Conservation (phyloP, 2,797 vertebrate species). For the Pogonophryne albipinna region DNA sequence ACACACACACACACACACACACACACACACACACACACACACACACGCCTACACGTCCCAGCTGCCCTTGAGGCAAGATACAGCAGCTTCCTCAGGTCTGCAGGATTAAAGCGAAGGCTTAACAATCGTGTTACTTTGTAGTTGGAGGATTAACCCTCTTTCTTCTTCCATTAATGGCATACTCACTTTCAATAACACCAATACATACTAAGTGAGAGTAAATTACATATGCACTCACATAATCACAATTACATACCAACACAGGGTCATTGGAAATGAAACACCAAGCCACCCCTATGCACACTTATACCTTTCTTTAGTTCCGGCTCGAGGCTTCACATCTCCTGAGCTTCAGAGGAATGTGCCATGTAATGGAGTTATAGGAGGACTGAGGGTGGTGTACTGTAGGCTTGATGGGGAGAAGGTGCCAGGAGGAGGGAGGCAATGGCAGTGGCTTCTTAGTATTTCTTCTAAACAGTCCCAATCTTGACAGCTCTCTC, state of each 20-base stretch:
- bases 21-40: too few relatives aligned
- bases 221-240: conserved; percentile 20
- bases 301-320: conserved; percentile 36
- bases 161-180: conserved; percentile 44
- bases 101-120: conserved; percentile 68
- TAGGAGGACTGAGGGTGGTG: conserved; percentile 43
- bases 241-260: conserved; percentile 40
- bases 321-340: conserved; percentile 38
- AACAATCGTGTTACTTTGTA: conserved; percentile 69
- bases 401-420: conserved; percentile 22
- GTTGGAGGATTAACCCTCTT: conserved; percentile 64
- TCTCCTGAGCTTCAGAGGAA: conserved; percentile 66
- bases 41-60: background rate
- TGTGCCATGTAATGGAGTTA: conserved; percentile 59
- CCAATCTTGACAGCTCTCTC: conserved; percentile 57
- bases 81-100: conserved; percentile 58
- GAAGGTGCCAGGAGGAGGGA: conserved; percentile 28
- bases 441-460: conserved; percentile 13
- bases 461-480: conserved; percentile 52
- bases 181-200: conserved; percentile 25
- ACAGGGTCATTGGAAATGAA: conserved; percentile 39
- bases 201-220: conserved; percentile 27
- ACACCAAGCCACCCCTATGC: conserved; percentile 13
- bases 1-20: background rate
- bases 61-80: conserved; percentile 58